Evolutionary conservation across 1,140 invertebrate genomes (phyloP).

Genomic region (Liolophura sinensis): DNA sequence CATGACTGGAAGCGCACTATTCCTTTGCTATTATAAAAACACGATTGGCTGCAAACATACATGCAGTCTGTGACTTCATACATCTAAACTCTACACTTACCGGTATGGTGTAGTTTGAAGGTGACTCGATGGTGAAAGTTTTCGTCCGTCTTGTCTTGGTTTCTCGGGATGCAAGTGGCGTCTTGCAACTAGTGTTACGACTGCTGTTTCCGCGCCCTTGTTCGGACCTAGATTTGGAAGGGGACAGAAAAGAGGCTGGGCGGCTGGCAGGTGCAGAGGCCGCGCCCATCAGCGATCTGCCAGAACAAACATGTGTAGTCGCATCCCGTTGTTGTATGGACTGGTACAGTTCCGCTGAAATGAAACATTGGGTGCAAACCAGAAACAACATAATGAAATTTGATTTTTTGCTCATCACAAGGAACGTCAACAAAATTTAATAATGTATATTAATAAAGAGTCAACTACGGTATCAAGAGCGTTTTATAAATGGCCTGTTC

Average conservation of each 20-base stretch:
- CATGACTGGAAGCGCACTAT: too few species aligned
- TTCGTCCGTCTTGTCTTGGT: constrained; percentile 12
- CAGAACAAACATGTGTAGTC: constrained; percentile 11
- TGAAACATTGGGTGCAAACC: too few species aligned
- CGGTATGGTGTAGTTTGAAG: constrained; percentile 12
- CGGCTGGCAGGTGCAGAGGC: constrained; percentile 3
- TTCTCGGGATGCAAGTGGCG: neutral
- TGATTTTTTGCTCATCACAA: too few species aligned
- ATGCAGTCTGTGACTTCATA: too few species aligned
- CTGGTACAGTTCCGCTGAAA: neutral
- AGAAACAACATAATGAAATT: too few species aligned
- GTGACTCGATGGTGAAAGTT: constrained; percentile 12
- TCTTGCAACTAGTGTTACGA: neutral
- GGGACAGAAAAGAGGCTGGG: neutral
- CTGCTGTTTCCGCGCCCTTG: neutral
- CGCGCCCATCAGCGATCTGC: constrained; percentile 5
- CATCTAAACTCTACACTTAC: constrained; percentile 3
- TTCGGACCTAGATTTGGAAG: neutral
- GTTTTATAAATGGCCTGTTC: too few species aligned
- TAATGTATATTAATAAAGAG: too few species aligned
- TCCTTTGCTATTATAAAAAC: too few species aligned
- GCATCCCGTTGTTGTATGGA: neutral
- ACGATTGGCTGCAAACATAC: too few species aligned
- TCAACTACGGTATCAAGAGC: too few species aligned
- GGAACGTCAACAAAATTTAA: too few species aligned